Evolutionary conservation across 2,113 vertebrate species (phyloP).

Genomic region (Pelobates fuscus): DNA sequence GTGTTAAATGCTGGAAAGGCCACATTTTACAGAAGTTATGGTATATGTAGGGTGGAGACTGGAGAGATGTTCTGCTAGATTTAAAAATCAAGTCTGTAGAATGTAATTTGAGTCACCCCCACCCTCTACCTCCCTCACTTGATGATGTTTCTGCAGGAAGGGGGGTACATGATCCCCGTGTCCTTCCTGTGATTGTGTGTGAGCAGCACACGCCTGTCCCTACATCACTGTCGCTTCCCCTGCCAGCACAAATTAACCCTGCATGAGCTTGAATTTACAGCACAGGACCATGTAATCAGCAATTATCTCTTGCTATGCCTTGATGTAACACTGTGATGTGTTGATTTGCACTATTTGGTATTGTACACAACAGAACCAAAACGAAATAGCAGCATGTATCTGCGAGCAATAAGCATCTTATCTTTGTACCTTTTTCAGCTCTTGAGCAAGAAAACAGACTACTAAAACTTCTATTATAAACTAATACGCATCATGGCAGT

Average conservation of each 20-base stretch:
- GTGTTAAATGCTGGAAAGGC: too few relatives aligned
- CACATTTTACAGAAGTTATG: neutral
- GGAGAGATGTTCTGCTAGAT: neutral
- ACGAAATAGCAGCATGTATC: too few relatives aligned
- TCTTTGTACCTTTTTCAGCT: too few relatives aligned
- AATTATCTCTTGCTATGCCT: too few relatives aligned
- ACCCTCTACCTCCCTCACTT: neutral
- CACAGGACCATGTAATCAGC: neutral
- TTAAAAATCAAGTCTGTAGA: neutral
- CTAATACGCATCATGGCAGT: too few relatives aligned
- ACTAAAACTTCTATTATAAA: too few relatives aligned
- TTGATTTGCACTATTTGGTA: too few relatives aligned
- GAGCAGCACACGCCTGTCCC: slow-evolving; percentile 38
- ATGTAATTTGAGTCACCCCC: neutral
- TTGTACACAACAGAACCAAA: too few relatives aligned
- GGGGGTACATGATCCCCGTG: slow-evolving; percentile 28
- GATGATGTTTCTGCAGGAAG: slow-evolving; percentile 33
- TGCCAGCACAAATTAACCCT: slow-evolving; percentile 43
- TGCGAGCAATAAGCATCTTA: too few relatives aligned
- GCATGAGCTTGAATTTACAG: slow-evolving; percentile 9
- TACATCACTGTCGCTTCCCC: slow-evolving; percentile 41
- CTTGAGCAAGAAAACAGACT: too few relatives aligned
- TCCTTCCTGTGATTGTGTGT: slow-evolving; percentile 48
- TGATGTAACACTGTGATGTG: too few relatives aligned
- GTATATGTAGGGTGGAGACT: neutral